Evolutionary conservation across 2,888 invertebrate genomes (phyloP), one percentile per base, ranked within the genome.

Genomic region (Hydraecia micacea): DNA sequence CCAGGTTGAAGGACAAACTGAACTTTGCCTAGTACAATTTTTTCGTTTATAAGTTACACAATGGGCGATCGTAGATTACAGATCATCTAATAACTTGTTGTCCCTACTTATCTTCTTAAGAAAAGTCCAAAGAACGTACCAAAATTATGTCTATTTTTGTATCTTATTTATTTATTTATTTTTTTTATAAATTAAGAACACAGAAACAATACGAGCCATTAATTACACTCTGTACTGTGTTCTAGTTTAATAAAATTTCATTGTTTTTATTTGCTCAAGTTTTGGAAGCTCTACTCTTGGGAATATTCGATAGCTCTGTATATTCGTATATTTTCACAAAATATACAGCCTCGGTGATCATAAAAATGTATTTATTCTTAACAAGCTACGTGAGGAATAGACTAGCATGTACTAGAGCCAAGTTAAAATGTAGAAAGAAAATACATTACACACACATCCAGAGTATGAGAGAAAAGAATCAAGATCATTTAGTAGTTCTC

Each of bases 191-290:
- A 81, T 58, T 49, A 25, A 63, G 39, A 63, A 77, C 60, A 77
- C 77, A 63, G 63, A 68, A 76, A 81, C 49, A 28, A 25, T 46
- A 76, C 36, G n/a, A 60, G 52, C 58, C 82, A 81, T 81, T 72
- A 82, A 75, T 83, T 79, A 72, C 72, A 15, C n/a, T 69, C 39
- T 39, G 68, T 46, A 36, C 63, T 25, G 15, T 69, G 21, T 75
- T 74, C 52, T 73, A 70, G 82, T 82, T 67, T 79, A 32, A 79
- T 62, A 68, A n/a, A 83, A 72, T 72, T 55, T 65, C 52, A 55
- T 68, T 79, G 60, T 72, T 69, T 79, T 73, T 66, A 73, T 74
- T 79, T 52, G 21, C n/a, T 55, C 72, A 72, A 69, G 58, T 72
- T 82, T 72, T 52, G 77, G 77, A 72, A 77, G 72, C 60, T 58